These are phyloP conservation scores for Myripristis jacobus DNA, from an alignment of 2,797 vertebrate species.

Conservation along the genomic window DNA sequence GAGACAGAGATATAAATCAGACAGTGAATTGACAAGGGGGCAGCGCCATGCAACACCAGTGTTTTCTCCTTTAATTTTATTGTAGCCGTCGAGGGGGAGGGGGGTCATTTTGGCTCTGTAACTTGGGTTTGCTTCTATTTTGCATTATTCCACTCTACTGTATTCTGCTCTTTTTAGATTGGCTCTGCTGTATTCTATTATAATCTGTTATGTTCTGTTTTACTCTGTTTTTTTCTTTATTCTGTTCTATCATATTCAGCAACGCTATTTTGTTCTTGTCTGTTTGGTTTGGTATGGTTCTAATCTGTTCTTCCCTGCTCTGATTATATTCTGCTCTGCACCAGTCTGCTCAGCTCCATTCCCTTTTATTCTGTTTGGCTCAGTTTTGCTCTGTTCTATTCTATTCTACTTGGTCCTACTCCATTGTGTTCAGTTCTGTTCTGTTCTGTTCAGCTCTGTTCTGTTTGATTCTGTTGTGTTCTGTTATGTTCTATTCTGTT, in stretches of 20 bases:
- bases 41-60: background rate
- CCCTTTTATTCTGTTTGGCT: too few species aligned
- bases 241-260: too few species aligned
- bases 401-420: background rate
- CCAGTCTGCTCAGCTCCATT: too few species aligned
- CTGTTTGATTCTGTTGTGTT: too few species aligned
- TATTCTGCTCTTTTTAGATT: background rate
- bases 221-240: too few species aligned
- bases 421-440: conserved; percentile 21
- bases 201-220: conserved; percentile 20
- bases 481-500: too few species aligned
- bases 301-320: too few species aligned
- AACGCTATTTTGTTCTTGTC: too few species aligned
- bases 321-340: too few species aligned
- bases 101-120: conserved; percentile 32
- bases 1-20: conserved; percentile 42
- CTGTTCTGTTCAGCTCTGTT: background rate
- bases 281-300: too few species aligned
- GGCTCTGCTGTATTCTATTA: background rate
- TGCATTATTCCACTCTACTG: too few species aligned
- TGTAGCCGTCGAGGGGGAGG: conserved; percentile 15
- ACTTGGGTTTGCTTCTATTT: too few species aligned
- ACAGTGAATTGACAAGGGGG: conserved; percentile 29
- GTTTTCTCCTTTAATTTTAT: conserved; percentile 26
- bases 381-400: background rate